A percentile compares a stretch with the other conserved stretches of the same genome.
These are phyloP conservation scores for Callopanchax toddi DNA, from an alignment of 2,113 vertebrate species.

Conservation along the genomic window DNA sequence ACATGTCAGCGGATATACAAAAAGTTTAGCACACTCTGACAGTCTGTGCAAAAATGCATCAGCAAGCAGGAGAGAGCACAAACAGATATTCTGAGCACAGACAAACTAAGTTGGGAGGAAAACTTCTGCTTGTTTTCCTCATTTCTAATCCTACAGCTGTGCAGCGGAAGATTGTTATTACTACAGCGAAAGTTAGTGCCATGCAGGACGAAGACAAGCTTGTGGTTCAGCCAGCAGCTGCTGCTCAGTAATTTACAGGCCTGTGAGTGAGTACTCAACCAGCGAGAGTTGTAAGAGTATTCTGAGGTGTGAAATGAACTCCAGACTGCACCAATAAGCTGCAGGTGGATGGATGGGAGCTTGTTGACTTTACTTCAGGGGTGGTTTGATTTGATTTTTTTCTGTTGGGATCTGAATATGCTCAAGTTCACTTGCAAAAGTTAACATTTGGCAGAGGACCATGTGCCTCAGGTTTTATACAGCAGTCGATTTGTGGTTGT, in stretches of 20 bases:
- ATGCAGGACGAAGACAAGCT: constrained; percentile 18
- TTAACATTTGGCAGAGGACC: constrained; percentile 46
- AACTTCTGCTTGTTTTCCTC: neutral
- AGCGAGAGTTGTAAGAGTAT: constrained; percentile 30
- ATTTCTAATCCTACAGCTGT: constrained; percentile 11
- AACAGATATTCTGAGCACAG: neutral
- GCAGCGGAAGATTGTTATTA: constrained; percentile 14
- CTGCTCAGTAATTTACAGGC: constrained; percentile 44
- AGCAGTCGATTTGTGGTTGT: constrained; percentile 28
- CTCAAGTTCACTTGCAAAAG: constrained; percentile 45
- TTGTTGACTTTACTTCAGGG: constrained; percentile 60
- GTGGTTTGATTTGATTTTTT: no score
- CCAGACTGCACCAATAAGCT: constrained; percentile 29
- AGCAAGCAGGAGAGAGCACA: neutral
- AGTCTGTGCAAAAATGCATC: neutral
- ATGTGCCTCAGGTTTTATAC: constrained; percentile 35
- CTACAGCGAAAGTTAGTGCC: constrained; percentile 22
- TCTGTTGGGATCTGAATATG: constrained; percentile 47
- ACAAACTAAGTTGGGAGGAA: neutral
- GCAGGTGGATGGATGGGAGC: constrained; percentile 37
- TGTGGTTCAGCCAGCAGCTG: constrained; percentile 24
- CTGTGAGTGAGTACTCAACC: constrained; percentile 20
- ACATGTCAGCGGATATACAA: neutral
- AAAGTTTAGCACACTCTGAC: neutral
- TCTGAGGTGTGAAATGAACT: constrained; percentile 50